These are phyloP conservation scores for Frieseomelitta varia DNA, from an alignment of 1,140 invertebrate species.

Conservation along the genomic window DNA sequence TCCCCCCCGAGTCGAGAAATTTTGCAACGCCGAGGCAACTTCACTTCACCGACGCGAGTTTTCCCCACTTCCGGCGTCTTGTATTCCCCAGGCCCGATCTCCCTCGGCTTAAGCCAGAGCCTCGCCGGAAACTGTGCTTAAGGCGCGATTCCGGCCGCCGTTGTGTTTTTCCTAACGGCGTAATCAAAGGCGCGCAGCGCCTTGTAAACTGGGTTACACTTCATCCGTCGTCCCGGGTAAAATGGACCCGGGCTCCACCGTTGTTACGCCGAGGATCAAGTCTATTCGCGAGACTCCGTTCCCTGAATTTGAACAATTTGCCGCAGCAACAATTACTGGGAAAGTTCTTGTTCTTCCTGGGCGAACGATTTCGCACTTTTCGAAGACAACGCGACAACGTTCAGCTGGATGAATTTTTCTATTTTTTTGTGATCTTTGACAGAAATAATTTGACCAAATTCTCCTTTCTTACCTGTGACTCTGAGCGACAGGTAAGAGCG, in stretches of 20 bases:
- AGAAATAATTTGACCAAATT: not conserved
- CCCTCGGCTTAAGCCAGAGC: slow-evolving; percentile 26
- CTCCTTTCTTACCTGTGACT: not conserved
- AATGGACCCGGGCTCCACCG: not conserved
- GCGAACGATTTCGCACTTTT: too few relatives aligned
- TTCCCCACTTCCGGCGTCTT: slow-evolving; percentile 21
- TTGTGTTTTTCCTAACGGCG: slow-evolving; percentile 34
- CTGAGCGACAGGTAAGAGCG: not conserved
- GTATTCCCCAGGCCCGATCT: slow-evolving; percentile 32
- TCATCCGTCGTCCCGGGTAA: not conserved
- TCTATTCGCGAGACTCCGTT: too few relatives aligned
- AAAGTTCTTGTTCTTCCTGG: too few relatives aligned
- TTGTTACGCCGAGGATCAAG: slow-evolving; percentile 25
- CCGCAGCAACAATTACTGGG: too few relatives aligned
- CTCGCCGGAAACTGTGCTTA: slow-evolving; percentile 36
- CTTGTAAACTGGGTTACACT: slow-evolving; percentile 35
- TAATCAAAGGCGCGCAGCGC: slow-evolving; percentile 38
- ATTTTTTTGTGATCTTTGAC: too few relatives aligned
- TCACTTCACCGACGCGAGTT: slow-evolving; percentile 32
- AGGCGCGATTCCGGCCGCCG: slow-evolving; percentile 36
- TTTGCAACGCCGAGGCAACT: slow-evolving; percentile 31
- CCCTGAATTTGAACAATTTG: too few relatives aligned
- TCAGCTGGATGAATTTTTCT: too few relatives aligned
- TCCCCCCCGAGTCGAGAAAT: slow-evolving; percentile 15
- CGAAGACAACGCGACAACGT: too few relatives aligned